phyloP scores from a whole-genome alignment of 2,888 invertebrate genomes.

The Chrysodeixis includens region DNA sequence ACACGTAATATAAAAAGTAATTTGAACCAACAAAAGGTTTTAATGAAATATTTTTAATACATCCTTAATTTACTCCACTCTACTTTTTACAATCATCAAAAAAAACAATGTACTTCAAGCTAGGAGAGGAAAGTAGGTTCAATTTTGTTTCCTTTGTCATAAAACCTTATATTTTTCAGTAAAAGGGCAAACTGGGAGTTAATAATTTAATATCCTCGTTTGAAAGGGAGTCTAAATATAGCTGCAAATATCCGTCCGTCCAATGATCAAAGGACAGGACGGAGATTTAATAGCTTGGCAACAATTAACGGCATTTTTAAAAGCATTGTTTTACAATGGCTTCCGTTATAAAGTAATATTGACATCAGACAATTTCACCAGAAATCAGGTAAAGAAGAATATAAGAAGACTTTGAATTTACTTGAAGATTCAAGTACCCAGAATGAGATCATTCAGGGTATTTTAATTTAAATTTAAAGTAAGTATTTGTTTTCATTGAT shows the following conservation, averaged over 20 bases:
- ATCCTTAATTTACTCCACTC: background rate
- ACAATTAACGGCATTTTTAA: slow-evolving; percentile 53
- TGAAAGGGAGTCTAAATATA: slow-evolving; percentile 44
- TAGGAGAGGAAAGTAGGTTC: background rate
- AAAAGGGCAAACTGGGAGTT: slow-evolving; percentile 33
- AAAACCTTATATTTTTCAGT: slow-evolving; percentile 9
- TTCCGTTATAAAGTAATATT: background rate
- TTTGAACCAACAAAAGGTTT: background rate
- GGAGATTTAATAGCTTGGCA: slow-evolving; percentile 22
- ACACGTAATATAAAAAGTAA: background rate
- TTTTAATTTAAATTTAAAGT: too few relatives aligned
- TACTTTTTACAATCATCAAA: background rate
- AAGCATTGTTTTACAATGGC: slow-evolving; percentile 21
- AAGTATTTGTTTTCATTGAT: too few relatives aligned
- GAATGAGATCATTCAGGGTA: too few relatives aligned
- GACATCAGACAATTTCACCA: background rate
- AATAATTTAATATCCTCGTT: slow-evolving; percentile 49
- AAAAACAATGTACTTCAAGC: background rate
- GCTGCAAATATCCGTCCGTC: slow-evolving; percentile 32
- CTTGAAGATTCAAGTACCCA: too few relatives aligned
- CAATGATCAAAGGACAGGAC: slow-evolving; percentile 49
- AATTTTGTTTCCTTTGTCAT: background rate
- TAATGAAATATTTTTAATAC: background rate
- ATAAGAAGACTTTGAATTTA: too few relatives aligned
- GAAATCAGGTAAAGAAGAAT: background rate